phyloP scores from a whole-genome alignment of 2,113 vertebrate genomes.

The Ochotona curzoniae region DNA sequence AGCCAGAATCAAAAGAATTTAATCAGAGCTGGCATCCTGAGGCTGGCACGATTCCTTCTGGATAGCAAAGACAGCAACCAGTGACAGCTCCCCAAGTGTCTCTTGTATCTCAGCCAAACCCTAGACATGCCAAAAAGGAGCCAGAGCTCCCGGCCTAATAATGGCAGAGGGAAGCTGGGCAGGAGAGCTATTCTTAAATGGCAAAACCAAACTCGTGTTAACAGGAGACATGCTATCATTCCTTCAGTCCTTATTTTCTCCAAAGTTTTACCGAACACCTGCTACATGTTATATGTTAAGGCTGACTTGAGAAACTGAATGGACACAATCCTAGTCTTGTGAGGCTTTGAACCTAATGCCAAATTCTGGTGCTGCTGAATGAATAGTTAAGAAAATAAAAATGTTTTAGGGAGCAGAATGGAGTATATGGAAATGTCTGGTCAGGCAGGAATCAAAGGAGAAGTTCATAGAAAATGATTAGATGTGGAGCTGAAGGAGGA shows the following conservation, averaged over 20 bases:
- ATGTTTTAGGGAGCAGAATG: neutral
- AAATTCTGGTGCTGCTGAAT: neutral
- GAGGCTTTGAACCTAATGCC: neutral
- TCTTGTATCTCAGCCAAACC: slow-evolving; percentile 65
- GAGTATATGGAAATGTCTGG: too few relatives aligned
- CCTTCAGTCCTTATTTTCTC: neutral
- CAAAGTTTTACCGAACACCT: neutral
- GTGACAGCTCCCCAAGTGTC: slow-evolving; percentile 60
- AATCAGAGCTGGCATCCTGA: slow-evolving; percentile 73
- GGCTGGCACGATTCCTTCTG: slow-evolving; percentile 64
- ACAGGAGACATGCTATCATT: neutral
- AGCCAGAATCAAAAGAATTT: slow-evolving; percentile 72
- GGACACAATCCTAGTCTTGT: neutral
- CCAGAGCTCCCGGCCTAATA: neutral
- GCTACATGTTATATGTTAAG: neutral
- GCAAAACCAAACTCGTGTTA: neutral
- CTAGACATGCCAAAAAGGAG: slow-evolving; percentile 1
- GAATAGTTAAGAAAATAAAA: neutral
- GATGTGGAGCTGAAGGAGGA: neutral
- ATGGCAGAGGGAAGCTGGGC: neutral
- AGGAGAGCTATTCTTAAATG: neutral
- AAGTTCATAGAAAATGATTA: neutral
- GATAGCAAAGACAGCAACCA: slow-evolving; percentile 63
- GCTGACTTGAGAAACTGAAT: neutral
- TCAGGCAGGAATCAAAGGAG: neutral